phyloP scores from a whole-genome alignment of 2,113 vertebrate species.

The Leptobrachium leishanense region DNA sequence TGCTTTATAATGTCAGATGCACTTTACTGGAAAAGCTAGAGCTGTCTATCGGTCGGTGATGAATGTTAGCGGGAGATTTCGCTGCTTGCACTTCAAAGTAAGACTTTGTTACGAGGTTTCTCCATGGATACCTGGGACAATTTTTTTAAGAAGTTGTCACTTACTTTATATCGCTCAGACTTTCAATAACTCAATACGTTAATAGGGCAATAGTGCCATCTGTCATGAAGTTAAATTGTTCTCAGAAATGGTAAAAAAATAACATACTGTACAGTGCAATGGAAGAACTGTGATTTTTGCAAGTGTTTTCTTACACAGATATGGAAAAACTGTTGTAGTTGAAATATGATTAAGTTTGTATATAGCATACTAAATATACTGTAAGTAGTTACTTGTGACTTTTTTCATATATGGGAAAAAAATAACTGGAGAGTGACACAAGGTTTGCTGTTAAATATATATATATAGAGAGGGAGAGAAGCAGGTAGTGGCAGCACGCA shows the following conservation, averaged over 20 bases:
- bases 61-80: slow-evolving; percentile 55
- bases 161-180: slow-evolving; percentile 22
- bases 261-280: too few relatives aligned
- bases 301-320: background rate
- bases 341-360: background rate
- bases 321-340: background rate
- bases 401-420: too few relatives aligned
- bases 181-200: slow-evolving; percentile 15
- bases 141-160: slow-evolving; percentile 39
- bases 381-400: too few relatives aligned
- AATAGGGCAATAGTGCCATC: slow-evolving; percentile 10
- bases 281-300: background rate
- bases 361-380: background rate
- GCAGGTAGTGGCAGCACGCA: too few relatives aligned
- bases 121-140: slow-evolving; percentile 18
- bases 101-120: slow-evolving; percentile 14
- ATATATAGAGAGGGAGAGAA: too few relatives aligned
- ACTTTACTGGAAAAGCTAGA: slow-evolving; percentile 49
- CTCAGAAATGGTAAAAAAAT: background rate
- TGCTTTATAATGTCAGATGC: slow-evolving; percentile 51
- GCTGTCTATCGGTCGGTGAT: slow-evolving; percentile 38
- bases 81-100: slow-evolving; percentile 51
- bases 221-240: slow-evolving; percentile 9
- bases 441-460: too few relatives aligned
- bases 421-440: too few relatives aligned